These are phyloP conservation scores for Labeo rohita DNA, from an alignment of 2,113 vertebrate genomes.

Conservation along the genomic window DNA sequence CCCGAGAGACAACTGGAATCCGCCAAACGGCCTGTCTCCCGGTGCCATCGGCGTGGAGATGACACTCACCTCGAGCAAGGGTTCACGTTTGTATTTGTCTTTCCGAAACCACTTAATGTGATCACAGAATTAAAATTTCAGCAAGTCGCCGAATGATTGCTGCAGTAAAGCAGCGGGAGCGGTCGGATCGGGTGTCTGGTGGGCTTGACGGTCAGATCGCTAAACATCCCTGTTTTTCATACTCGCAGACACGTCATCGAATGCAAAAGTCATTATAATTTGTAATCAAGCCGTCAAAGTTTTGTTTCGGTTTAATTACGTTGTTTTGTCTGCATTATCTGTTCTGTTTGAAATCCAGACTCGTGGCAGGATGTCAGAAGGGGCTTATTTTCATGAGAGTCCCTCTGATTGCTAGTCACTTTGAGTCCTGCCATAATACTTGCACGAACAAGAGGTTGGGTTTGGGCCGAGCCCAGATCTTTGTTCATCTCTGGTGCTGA, in stretches of 20 bases:
- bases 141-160: conserved; percentile 65
- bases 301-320: conserved; percentile 4
- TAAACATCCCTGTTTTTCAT: conserved; percentile 38
- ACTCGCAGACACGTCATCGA: neutral
- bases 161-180: conserved; percentile 54
- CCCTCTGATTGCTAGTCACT: conserved; percentile 20
- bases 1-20: conserved; percentile 54
- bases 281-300: conserved; percentile 28
- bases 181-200: conserved; percentile 67
- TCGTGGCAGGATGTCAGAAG: conserved; percentile 29
- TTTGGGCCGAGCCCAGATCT: conserved; percentile 4
- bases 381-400: conserved; percentile 27
- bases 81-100: conserved; percentile 71
- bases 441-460: conserved; percentile 10
- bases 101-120: conserved; percentile 74
- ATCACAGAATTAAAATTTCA: conserved; percentile 81
- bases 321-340: conserved; percentile 20
- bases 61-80: conserved; percentile 63
- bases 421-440: conserved; percentile 34
- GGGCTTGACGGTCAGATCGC: conserved; percentile 44
- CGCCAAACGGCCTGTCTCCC: conserved; percentile 54
- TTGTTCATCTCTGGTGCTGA: neutral
- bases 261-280: conserved; percentile 20
- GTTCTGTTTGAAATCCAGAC: conserved; percentile 16
- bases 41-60: conserved; percentile 66